Conservation (phyloP, 2,113 vertebrate genomes). For the Malurus cyaneus region DNA sequence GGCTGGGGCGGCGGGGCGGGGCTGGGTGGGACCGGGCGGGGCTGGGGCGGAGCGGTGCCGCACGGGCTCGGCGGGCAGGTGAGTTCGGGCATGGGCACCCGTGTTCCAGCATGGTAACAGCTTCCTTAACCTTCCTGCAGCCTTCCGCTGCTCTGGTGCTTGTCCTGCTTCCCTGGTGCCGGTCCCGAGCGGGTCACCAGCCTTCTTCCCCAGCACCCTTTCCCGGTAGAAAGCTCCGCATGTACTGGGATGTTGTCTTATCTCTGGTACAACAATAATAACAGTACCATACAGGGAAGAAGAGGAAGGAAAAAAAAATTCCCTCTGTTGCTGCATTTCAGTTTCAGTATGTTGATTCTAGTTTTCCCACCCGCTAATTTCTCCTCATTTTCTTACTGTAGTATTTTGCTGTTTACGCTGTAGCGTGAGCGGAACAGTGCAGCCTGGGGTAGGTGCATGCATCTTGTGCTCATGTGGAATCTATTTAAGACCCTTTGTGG, state of each 20-base stretch:
- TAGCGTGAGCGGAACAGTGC: background rate
- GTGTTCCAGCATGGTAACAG: fast-evolving
- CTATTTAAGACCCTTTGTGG: constrained; percentile 49
- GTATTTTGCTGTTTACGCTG: background rate
- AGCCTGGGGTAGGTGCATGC: background rate
- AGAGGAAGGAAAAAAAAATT: background rate
- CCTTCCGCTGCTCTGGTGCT: background rate
- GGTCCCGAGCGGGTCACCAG: background rate
- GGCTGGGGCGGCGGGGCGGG: too few relatives aligned
- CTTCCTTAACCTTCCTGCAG: background rate
- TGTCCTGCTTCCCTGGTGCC: background rate
- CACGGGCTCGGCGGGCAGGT: background rate
- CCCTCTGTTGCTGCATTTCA: background rate
- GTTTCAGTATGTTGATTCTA: background rate
- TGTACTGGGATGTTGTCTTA: background rate
- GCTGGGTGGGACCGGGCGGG: background rate
- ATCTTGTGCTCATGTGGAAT: constrained; percentile 36
- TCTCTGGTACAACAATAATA: background rate
- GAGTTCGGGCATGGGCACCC: background rate
- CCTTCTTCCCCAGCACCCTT: background rate
- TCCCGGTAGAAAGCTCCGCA: background rate
- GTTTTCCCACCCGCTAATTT: background rate
- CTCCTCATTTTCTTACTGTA: background rate
- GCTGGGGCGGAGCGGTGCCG: too few relatives aligned
- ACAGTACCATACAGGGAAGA: background rate